phyloP scores from a whole-genome alignment of 2,797 vertebrate genomes.

The Phoxinus dragarum region DNA sequence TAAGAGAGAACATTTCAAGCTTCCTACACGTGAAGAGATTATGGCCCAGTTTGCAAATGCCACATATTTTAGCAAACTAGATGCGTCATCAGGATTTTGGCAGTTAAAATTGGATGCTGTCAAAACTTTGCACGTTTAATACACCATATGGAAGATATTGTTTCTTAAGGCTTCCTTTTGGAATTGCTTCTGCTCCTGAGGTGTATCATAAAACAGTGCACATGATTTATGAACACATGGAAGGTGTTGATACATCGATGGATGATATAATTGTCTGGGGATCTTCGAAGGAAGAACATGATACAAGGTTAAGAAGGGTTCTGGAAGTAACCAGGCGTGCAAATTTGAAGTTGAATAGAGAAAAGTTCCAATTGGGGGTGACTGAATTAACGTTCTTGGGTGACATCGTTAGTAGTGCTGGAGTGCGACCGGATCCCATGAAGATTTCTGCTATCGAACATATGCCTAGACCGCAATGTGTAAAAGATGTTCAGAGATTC shows the following conservation, averaged over 20 bases:
- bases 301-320: slow-evolving; percentile 2
- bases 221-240: slow-evolving; percentile 40
- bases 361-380: slow-evolving; percentile 44
- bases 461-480: slow-evolving; percentile 30
- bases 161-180: slow-evolving; percentile 44
- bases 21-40: slow-evolving; percentile 41
- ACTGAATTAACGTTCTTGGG: slow-evolving; percentile 31
- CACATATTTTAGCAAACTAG: slow-evolving; percentile 37
- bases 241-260: slow-evolving; percentile 33
- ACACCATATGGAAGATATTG: slow-evolving; percentile 35
- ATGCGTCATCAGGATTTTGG: slow-evolving; percentile 45
- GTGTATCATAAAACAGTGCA: slow-evolving; percentile 50
- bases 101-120: slow-evolving; percentile 36
- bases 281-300: slow-evolving; percentile 28
- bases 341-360: slow-evolving; percentile 37
- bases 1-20: too few species aligned
- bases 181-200: slow-evolving; percentile 42
- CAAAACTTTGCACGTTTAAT: slow-evolving; percentile 44
- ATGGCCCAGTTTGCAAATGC: slow-evolving; percentile 53
- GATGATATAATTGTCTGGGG: slow-evolving; percentile 37
- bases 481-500: slow-evolving; percentile 26
- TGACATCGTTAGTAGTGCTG: slow-evolving; percentile 34
- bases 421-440: slow-evolving; percentile 36
- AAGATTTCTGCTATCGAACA: slow-evolving; percentile 44
- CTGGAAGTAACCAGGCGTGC: background rate